Evolutionary conservation across 2,888 invertebrate genomes (phyloP).

Genomic region (Clusia tigrina): DNA sequence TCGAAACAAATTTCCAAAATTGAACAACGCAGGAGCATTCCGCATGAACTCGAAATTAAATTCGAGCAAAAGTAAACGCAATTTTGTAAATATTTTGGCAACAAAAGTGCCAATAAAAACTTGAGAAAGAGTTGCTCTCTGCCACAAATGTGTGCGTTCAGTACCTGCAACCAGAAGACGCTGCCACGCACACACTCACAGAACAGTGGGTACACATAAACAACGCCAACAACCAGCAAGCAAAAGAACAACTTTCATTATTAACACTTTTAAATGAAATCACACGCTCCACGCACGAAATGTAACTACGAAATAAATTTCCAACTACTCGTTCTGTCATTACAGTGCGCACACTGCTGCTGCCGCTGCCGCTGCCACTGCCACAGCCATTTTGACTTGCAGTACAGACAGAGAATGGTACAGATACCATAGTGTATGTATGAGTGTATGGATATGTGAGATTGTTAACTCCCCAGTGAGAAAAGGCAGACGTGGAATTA

Average conservation of each 20-base stretch:
- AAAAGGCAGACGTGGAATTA: too few relatives aligned
- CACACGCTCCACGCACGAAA: conserved; percentile 31
- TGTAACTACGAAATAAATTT: background rate
- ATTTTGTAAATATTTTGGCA: too few relatives aligned
- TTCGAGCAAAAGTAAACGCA: background rate
- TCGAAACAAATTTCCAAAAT: background rate
- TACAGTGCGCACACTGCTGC: too few relatives aligned
- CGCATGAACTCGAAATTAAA: conserved; percentile 1
- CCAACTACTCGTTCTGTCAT: too few relatives aligned
- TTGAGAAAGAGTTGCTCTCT: background rate
- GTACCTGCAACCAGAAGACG: too few relatives aligned
- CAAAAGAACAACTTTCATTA: conserved; percentile 27
- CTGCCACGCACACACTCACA: too few relatives aligned
- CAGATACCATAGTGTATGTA: too few relatives aligned
- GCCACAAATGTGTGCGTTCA: background rate
- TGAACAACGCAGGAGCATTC: conserved; percentile 3
- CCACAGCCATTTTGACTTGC: too few relatives aligned
- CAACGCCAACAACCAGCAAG: conserved; percentile 4
- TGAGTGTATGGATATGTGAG: too few relatives aligned
- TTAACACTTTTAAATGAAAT: conserved; percentile 39
- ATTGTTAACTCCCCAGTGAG: too few relatives aligned
- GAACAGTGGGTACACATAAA: background rate
- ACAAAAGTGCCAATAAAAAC: background rate
- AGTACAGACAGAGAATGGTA: too few relatives aligned
- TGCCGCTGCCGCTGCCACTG: too few relatives aligned